These are phyloP conservation scores for Conistra vaccinii DNA, from an alignment of 2,888 invertebrate genomes.

Conservation along the genomic window DNA sequence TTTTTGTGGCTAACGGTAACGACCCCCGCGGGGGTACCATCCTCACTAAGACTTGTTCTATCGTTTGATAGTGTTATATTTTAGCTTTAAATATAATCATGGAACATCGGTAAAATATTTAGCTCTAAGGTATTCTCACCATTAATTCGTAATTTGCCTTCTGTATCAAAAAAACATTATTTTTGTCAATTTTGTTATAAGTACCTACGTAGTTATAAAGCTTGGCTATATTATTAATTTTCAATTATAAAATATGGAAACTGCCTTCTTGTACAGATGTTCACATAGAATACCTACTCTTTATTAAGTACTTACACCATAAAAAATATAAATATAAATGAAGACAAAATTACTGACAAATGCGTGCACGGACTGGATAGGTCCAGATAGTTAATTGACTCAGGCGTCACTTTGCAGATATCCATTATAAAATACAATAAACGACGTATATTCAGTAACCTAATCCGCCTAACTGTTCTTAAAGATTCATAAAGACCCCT, in stretches of 20 bases:
- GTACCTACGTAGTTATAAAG: neutral
- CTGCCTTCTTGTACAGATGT: neutral
- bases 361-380: too few species aligned
- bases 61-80: constrained; percentile 14
- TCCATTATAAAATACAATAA: too few species aligned
- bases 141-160: neutral
- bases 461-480: too few species aligned
- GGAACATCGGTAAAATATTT: neutral
- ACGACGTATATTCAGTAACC: too few species aligned
- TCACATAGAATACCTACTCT: neutral
- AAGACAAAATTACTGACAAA: too few species aligned
- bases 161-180: neutral
- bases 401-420: too few species aligned
- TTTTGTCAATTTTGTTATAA: neutral
- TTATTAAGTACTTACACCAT: neutral
- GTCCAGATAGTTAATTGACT: too few species aligned
- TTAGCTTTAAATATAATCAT: constrained; percentile 2
- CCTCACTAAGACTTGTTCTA: constrained; percentile 1
- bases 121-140: neutral
- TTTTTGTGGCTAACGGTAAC: constrained; percentile 32
- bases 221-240: neutral
- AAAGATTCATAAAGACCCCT: too few species aligned
- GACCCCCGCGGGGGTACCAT: constrained; percentile 16
- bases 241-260: neutral
- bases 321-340: neutral